Base-by-base conservation (phyloP, 2,888 invertebrate species). In the Ypsolopha scabrella region DNA sequence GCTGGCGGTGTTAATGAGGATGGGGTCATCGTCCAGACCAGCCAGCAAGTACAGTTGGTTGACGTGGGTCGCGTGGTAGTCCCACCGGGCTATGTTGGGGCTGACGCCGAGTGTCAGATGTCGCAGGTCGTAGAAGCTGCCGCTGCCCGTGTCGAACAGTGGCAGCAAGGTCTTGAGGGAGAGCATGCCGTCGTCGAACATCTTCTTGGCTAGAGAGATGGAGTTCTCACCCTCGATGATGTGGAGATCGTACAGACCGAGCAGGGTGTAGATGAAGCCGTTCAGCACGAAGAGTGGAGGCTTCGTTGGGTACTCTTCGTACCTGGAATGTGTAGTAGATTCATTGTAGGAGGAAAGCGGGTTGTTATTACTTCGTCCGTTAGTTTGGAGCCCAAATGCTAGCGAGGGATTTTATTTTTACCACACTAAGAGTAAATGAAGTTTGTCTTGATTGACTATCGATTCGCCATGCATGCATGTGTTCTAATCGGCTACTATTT, bases 51-150 rank as follows among this genome's bases (percentile, higher is more conserved):
- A 90, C 57, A 98, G 88, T 70, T 99, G 98, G 85, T 98, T 98
- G 33, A 99, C 94, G 74, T 99, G 99, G 0, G 98, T 98, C 0
- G 97, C 95, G 80, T 99, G 99, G 76, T 99, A 99, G 73, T 99
- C 99, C 97, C 99, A 98, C 52, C 99, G 88, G 0, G 99, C 99
- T 55, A 98, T 88, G 77, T 99, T 99, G 0, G 97, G 97, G 34
- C 95, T 93, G 13, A 94, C 92, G 14, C 94, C 94, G 38, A 97
- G 80, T 0, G 95, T 95, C 67, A 97, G 92, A 75, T 99, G 99
- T 10, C 99, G 88, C 51, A 99, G 88, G 86, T 99, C 99, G 72
- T 99, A 99, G 57, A 96, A 93, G 24, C 97, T 96, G 2, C 97
- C 97, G 52, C 95, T 94, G 24, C 99, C 98, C 10, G 96, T 97